Percentiles rank a stretch among this genome's conserved stretches.
These are phyloP conservation scores for Momotus momota DNA, from an alignment of 2,797 vertebrate genomes.

Conservation along the genomic window DNA sequence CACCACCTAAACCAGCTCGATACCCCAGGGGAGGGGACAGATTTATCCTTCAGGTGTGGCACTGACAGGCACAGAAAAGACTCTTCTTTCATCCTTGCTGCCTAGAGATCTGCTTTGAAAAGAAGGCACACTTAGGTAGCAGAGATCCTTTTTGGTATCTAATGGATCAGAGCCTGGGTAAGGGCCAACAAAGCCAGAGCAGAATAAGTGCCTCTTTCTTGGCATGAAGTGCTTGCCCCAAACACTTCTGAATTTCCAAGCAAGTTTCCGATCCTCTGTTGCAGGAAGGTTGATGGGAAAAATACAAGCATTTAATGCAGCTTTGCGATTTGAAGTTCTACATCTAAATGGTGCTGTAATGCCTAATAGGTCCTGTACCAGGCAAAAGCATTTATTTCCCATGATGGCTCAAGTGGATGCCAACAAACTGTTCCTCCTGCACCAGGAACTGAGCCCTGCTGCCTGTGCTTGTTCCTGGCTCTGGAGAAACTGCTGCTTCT, in stretches of 20 bases:
- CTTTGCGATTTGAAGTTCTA: neutral
- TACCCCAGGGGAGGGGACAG: neutral
- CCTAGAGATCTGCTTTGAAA: neutral
- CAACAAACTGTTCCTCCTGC: neutral
- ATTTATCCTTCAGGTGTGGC: neutral
- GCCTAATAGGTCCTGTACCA: neutral
- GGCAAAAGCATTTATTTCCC: neutral
- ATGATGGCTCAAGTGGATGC: neutral
- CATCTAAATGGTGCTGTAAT: neutral
- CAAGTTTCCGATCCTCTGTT: neutral
- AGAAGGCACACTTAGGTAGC: neutral
- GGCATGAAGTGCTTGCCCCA: neutral
- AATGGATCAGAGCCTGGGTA: neutral
- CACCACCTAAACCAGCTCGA: neutral
- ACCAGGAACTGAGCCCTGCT: neutral
- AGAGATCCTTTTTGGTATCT: neutral
- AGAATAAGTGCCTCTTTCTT: neutral
- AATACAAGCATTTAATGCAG: neutral
- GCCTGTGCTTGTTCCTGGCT: accelerated
- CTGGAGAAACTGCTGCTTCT: neutral
- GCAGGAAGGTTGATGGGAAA: neutral
- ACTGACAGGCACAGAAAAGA: neutral
- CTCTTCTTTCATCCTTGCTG: neutral
- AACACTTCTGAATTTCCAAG: neutral
- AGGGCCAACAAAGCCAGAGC: neutral